Percentiles rank a stretch among this genome's conserved stretches.
Evolutionary conservation across 2,797 vertebrate genomes (phyloP).

Genomic region (Prunella strophiata): DNA sequence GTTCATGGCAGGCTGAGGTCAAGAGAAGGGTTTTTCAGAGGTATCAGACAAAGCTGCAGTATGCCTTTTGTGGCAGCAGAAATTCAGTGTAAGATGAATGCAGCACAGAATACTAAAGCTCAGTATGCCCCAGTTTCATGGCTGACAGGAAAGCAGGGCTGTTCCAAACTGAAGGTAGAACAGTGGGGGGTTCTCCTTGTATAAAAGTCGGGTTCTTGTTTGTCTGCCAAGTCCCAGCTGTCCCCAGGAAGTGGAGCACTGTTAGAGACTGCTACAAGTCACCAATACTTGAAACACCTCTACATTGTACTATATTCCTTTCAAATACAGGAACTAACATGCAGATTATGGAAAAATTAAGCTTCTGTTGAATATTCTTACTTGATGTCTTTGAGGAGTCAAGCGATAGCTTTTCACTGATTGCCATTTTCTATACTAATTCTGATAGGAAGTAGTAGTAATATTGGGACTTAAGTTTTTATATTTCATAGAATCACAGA

Average conservation of each 20-base stretch:
- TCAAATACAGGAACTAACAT: not conserved
- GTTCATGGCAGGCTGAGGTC: not conserved
- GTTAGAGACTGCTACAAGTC: not conserved
- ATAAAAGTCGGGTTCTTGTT: not conserved
- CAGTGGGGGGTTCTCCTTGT: not conserved
- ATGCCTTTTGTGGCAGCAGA: not conserved
- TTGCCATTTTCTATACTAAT: not conserved
- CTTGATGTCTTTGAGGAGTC: not conserved
- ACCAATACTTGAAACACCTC: not conserved
- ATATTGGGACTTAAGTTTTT: not conserved
- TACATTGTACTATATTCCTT: not conserved
- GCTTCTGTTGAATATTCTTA: not conserved
- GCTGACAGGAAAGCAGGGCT: not conserved
- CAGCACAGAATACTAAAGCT: slow-evolving; percentile 2
- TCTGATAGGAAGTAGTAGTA: not conserved
- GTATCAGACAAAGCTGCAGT: not conserved
- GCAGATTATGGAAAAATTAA: not conserved
- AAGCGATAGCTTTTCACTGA: not conserved
- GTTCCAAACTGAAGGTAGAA: not conserved
- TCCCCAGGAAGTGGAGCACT: not conserved
- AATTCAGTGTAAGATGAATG: not conserved
- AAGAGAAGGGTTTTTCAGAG: not conserved
- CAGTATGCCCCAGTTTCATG: not conserved
- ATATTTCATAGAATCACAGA: not conserved
- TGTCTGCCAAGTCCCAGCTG: not conserved